Conservation (phyloP, 2,797 vertebrate genomes). For the Microhierax caerulescens region DNA sequence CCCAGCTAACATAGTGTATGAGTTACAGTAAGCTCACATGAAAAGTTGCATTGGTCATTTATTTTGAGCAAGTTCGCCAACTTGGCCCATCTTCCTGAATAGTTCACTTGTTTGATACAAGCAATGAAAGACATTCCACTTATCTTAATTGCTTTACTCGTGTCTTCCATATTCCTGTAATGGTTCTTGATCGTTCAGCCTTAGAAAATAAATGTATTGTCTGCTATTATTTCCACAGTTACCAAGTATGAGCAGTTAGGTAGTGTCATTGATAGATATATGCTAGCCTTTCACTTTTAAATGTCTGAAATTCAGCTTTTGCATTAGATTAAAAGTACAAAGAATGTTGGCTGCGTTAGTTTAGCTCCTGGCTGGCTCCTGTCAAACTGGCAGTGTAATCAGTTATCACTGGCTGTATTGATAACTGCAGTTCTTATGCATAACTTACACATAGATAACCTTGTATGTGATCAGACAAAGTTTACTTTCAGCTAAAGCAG, state of each 20-base stretch:
- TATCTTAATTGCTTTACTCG: constrained; percentile 49
- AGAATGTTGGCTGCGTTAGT: neutral
- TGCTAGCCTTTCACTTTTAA: neutral
- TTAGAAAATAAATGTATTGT: constrained; percentile 5
- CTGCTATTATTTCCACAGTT: neutral
- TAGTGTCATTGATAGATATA: neutral
- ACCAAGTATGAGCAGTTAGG: neutral
- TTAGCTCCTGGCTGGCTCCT: neutral
- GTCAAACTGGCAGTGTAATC: neutral
- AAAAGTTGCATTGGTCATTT: constrained; percentile 41
- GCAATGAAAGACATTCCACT: constrained; percentile 59
- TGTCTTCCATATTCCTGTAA: constrained; percentile 49
- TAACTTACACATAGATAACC: neutral
- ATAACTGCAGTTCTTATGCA: neutral
- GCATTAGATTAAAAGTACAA: neutral
- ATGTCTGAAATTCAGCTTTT: constrained; percentile 1
- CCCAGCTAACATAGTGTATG: neutral
- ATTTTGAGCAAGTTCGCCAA: constrained; percentile 45
- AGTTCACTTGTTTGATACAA: constrained; percentile 49
- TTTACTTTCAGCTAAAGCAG: neutral
- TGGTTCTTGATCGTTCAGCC: neutral
- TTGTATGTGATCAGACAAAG: neutral
- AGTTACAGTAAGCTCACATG: constrained; percentile 52
- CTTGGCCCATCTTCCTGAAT: constrained; percentile 37
- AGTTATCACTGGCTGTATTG: neutral